Conservation (phyloP, 2,113 vertebrate species). For the Marmota flaviventris region DNA sequence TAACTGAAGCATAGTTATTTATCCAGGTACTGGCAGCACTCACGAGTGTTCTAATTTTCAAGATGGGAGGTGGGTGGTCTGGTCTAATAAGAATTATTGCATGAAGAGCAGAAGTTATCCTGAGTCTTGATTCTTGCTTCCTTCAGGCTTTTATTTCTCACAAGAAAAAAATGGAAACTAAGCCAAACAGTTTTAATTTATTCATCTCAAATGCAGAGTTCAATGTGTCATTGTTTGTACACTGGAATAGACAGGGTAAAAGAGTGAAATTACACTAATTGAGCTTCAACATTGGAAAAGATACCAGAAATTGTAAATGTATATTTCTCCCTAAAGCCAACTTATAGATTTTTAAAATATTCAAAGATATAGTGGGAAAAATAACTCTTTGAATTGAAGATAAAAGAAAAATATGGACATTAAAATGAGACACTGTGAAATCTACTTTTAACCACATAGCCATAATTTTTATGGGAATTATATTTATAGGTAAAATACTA, state of each 20-base stretch:
- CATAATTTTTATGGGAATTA: neutral
- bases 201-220: neutral
- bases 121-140: slow-evolving; percentile 13
- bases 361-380: neutral
- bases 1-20: neutral
- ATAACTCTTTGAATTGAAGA: neutral
- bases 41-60: neutral
- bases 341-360: neutral
- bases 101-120: neutral
- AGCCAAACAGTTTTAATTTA: slow-evolving; percentile 9
- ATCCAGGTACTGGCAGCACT: neutral
- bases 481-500: neutral
- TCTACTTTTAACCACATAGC: neutral
- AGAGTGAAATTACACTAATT: neutral
- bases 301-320: neutral
- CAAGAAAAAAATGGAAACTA: slow-evolving; percentile 1
- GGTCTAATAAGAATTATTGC: neutral
- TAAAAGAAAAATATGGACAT: slow-evolving; percentile 19
- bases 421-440: neutral
- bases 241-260: neutral
- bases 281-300: neutral
- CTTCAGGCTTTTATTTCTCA: neutral
- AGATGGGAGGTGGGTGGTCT: neutral
- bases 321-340: slow-evolving; percentile 2
- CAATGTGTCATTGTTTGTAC: neutral